A percentile compares a stretch with the other conserved stretches of the same genome.
Evolutionary conservation across 2,888 invertebrate species (phyloP).

Genomic region (Acrobasis suavella): DNA sequence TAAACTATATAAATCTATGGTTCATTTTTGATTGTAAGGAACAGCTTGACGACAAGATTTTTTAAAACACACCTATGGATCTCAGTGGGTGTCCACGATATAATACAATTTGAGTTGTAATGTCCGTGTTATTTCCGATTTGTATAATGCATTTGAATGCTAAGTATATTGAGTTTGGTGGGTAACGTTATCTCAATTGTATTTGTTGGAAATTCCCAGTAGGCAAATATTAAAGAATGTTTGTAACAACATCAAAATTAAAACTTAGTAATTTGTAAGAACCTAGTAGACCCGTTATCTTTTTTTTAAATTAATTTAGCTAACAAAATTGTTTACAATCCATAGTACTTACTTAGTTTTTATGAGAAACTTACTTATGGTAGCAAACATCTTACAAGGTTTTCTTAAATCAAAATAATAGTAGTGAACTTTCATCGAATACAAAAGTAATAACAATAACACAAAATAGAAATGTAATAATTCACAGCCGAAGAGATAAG

Average conservation of each 20-base stretch:
- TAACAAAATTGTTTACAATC: no score
- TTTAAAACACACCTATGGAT: conserved; percentile 70
- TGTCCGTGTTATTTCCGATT: conserved; percentile 54
- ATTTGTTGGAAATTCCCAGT: not conserved
- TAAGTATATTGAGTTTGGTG: conserved; percentile 26
- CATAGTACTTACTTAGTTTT: no score
- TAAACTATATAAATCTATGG: conserved; percentile 37
- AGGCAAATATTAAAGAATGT: no score
- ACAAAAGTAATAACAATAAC: not conserved
- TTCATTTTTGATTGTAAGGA: conserved; percentile 16
- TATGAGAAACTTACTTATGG: no score
- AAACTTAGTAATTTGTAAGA: no score
- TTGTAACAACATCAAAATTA: no score
- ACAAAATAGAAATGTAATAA: conserved; percentile 12
- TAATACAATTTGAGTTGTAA: conserved; percentile 57
- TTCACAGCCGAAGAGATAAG: conserved; percentile 28
- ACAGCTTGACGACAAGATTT: conserved; percentile 38
- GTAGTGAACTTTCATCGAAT: not conserved
- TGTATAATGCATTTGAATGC: conserved; percentile 33
- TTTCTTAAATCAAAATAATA: not conserved
- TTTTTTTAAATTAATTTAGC: no score
- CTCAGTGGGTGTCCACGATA: conserved; percentile 67
- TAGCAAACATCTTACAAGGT: no score
- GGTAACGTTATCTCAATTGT: not conserved
- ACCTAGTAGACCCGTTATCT: no score